phyloP scores from a whole-genome alignment of 2,888 invertebrate genomes.

The Caenorhabditis doughertyi region DNA sequence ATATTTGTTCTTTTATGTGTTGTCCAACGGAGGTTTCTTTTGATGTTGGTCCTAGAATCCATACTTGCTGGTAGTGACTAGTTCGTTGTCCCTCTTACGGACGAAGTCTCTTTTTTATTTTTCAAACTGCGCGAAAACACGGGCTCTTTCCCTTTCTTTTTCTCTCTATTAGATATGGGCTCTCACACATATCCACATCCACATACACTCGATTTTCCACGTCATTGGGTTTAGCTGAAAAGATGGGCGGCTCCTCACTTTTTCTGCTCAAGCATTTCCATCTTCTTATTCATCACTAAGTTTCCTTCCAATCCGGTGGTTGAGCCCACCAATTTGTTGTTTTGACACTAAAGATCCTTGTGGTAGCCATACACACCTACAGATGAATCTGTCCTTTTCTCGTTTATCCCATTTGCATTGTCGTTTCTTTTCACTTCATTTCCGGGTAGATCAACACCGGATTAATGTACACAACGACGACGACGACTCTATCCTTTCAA shows the following conservation, averaged over 20 bases:
- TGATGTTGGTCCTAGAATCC: neutral
- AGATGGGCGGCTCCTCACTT: constrained; percentile 41
- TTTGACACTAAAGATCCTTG: neutral
- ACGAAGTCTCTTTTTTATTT: constrained; percentile 25
- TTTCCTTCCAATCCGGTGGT: constrained; percentile 4
- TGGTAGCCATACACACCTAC: constrained; percentile 9
- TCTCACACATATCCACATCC: constrained; percentile 46
- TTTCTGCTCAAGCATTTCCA: constrained; percentile 13
- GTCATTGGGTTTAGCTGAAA: constrained; percentile 59
- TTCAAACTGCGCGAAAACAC: constrained; percentile 53
- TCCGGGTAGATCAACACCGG: constrained; percentile 57
- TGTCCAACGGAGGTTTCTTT: neutral
- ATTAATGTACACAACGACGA: constrained; percentile 42
- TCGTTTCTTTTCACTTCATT: constrained; percentile 22
- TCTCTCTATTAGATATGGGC: constrained; percentile 41
- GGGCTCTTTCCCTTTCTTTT: constrained; percentile 12
- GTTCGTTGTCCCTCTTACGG: constrained; percentile 4
- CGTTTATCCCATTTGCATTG: constrained; percentile 16
- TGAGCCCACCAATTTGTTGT: neutral
- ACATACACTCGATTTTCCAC: constrained; percentile 59
- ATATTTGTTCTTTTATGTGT: neutral
- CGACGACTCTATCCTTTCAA: constrained; percentile 46
- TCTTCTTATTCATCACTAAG: constrained; percentile 21
- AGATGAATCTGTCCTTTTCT: constrained; percentile 7
- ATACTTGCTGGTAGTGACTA: neutral